Conservation (phyloP, 2,113 vertebrate species). For the Aphyosemion australe region DNA sequence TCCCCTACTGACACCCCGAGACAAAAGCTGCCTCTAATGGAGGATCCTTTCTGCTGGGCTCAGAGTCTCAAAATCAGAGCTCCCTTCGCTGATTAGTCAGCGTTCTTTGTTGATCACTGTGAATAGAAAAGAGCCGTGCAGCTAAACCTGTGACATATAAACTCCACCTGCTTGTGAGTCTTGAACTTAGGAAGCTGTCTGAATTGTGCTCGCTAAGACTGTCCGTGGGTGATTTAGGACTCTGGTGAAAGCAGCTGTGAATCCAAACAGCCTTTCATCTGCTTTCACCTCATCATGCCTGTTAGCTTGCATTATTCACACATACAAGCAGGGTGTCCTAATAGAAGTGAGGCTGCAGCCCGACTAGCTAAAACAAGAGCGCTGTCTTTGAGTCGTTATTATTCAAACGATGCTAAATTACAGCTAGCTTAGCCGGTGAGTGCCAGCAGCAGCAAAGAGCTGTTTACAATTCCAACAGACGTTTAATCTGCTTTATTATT, state of each 20-base stretch:
- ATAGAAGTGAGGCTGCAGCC: slow-evolving; percentile 14
- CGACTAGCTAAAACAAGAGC: slow-evolving; percentile 12
- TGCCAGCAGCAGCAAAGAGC: slow-evolving; percentile 10
- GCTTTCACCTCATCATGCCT: background rate
- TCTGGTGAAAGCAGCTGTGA: slow-evolving; percentile 10
- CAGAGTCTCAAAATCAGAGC: slow-evolving; percentile 56
- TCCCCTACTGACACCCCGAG: slow-evolving; percentile 63
- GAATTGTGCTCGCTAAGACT: slow-evolving; percentile 4
- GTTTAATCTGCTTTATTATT: slow-evolving; percentile 31
- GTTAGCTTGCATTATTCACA: slow-evolving; percentile 23
- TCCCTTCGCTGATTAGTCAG: slow-evolving; percentile 57
- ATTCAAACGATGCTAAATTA: slow-evolving; percentile 10
- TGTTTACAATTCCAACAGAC: slow-evolving; percentile 6
- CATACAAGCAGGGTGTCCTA: slow-evolving; percentile 3
- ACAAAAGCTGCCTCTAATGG: slow-evolving; percentile 73
- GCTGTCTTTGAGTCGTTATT: slow-evolving; percentile 15
- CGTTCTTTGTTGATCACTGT: slow-evolving; percentile 65
- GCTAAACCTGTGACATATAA: slow-evolving; percentile 45
- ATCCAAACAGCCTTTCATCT: slow-evolving; percentile 38
- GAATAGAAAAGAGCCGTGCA: slow-evolving; percentile 47
- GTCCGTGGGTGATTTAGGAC: slow-evolving; percentile 10
- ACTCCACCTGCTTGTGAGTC: slow-evolving; percentile 52
- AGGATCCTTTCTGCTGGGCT: slow-evolving; percentile 61
- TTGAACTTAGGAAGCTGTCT: slow-evolving; percentile 26
- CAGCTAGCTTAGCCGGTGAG: slow-evolving; percentile 37